A percentile compares a stretch with the other conserved stretches of the same genome.
phyloP scores from a whole-genome alignment of 2,888 invertebrate genomes.

The Operophtera brumata region DNA sequence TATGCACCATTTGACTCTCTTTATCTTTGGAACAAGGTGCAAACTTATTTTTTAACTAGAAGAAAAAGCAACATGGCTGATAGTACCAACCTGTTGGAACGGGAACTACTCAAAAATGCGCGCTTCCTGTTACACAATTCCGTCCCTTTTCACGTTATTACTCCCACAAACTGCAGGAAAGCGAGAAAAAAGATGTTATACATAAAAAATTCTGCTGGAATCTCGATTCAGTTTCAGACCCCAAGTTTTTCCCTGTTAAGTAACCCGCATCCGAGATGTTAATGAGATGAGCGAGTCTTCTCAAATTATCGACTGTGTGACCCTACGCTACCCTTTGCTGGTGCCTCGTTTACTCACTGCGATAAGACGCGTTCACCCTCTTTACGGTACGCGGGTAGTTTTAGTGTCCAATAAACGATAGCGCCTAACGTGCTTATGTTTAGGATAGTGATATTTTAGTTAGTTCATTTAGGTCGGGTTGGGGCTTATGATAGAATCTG shows the following conservation, averaged over 20 bases:
- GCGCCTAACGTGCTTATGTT: slow-evolving; percentile 6
- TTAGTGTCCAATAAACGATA: slow-evolving; percentile 20
- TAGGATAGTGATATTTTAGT: slow-evolving; percentile 18
- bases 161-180: no score
- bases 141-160: no score
- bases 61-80: no score
- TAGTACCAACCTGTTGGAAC: no score
- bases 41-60: no score
- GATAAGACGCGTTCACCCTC: slow-evolving; percentile 23
- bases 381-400: slow-evolving; percentile 15
- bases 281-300: slow-evolving; percentile 59
- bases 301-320: slow-evolving; percentile 66
- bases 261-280: slow-evolving; percentile 39
- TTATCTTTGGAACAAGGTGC: no score
- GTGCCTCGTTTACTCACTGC: slow-evolving; percentile 48
- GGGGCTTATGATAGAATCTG: neutral
- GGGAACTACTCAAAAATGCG: no score
- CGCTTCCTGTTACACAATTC: no score
- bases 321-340: slow-evolving; percentile 61
- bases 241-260: neutral
- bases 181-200: no score
- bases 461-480: slow-evolving; percentile 13
- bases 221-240: no score
- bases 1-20: no score
- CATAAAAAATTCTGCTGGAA: no score